phyloP scores from a whole-genome alignment of 2,888 invertebrate species.

The Ornithoptera priamus region DNA sequence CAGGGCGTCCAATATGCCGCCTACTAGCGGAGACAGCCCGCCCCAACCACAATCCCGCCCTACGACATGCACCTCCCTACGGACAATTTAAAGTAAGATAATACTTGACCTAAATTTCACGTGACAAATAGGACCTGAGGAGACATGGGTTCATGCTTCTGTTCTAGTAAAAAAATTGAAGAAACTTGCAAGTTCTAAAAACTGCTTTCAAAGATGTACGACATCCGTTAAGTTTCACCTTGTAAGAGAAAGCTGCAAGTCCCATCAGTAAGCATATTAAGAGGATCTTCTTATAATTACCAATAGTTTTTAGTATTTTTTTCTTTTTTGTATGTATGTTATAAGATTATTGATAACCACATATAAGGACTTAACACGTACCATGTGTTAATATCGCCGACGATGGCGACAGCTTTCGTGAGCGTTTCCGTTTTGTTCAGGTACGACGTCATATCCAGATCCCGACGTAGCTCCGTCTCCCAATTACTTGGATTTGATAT shows the following conservation, averaged over 20 bases:
- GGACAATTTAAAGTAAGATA: background rate
- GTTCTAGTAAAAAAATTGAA: too few species aligned
- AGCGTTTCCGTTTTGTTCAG: constrained; percentile 82
- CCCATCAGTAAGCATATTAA: too few species aligned
- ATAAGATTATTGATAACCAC: too few species aligned
- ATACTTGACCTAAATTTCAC: background rate
- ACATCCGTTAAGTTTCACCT: too few species aligned
- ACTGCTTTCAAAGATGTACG: too few species aligned
- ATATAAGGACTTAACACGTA: constrained; percentile 45
- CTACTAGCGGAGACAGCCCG: constrained; percentile 90
- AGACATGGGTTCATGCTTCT: too few species aligned
- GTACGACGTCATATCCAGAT: constrained; percentile 61
- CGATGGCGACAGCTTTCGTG: constrained; percentile 89
- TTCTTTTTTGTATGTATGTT: too few species aligned
- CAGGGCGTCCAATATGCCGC: constrained; percentile 90
- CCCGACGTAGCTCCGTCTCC: constrained; percentile 75
- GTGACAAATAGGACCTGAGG: background rate
- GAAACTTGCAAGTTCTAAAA: too few species aligned
- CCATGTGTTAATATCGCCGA: constrained; percentile 86
- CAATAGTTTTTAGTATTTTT: too few species aligned
- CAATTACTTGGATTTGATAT: constrained; percentile 78
- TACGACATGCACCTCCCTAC: constrained; percentile 65
- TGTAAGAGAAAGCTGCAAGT: too few species aligned
- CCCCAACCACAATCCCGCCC: constrained; percentile 52
- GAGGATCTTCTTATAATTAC: too few species aligned